Base-by-base conservation (phyloP, 2,888 invertebrate species). In the Dryadula phaetusa region DNA sequence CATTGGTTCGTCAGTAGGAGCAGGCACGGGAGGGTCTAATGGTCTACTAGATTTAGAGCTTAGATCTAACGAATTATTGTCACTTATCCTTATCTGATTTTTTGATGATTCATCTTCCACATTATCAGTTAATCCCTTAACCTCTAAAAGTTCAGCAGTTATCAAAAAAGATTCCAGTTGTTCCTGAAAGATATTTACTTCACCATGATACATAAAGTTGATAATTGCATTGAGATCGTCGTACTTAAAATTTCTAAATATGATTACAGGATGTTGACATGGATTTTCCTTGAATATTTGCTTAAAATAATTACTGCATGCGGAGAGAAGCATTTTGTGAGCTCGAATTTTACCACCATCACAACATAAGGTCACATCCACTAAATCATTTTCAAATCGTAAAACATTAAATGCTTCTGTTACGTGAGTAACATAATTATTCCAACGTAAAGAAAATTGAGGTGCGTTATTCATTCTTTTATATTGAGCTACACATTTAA, bases 371-470 rank as follows among this genome's bases (percentile, higher is more conserved):
- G 97, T 97, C 63, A 97, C 97, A 92, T 97, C 97, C 63, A 97
- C 96, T 72, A 97, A 94, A 88, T 94, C 95, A 85, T 94, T 94
- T 78, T 94, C 94, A 74, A 93, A 93, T 65, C 94, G 94, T 73
- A 97, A 93, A 73, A 95, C 94, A 85, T 96, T 96, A 81, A 97
- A 95, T 52, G 96, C 96, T 85, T 95, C 95, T 72, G 96, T 96
- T 79, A 97, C 95, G 86, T 96, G 96, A 79, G 94, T 94, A 82
- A 96, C 94, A 84, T 97, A 97, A 89, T 97, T 97, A 86, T 97
- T 97, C 97, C 97, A 97, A 74, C 96, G 95, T 76, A 97, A 92
- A 73, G 97, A 96, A 89, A 96, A 97, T 82, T 97, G 97, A 83
- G 96, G 96, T 83, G 95, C 95, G 86, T 95, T 92, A 88, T 90